Base-by-base conservation (phyloP, 2,797 vertebrate species). In the Picus viridis region DNA sequence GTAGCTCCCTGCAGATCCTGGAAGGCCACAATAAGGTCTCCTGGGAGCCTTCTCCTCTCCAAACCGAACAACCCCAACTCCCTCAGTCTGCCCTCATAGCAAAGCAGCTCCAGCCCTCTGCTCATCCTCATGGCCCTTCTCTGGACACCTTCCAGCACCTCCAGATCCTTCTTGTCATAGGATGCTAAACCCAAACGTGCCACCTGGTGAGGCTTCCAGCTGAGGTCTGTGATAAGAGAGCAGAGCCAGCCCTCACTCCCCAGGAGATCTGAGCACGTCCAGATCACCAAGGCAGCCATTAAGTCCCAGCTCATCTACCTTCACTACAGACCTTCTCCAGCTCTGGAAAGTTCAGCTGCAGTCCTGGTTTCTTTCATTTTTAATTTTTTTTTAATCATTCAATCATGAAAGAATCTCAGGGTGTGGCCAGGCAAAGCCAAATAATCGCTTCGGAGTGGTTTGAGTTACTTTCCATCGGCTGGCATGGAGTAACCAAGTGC, bases 381-480 rank as follows among this genome's bases (percentile, higher is more conserved):
- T 86, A 12, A 39, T 39, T 45, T 45, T 51, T 23, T 23, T 23
- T 23, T 7, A 10, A 59, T 89, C 43, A 43, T 83, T 75, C 78
- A 32, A 18, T 61, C 77, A 27, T 54, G 53, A 82, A 91, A 82
- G 64, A 81, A 94, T 82, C 71, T 84, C 56, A 85, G 27, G 83
- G 71, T 88, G 80, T 88, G 83, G 23, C 57, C 77, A 76, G 54
- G 36, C 17, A 88, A 78, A 93, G 86, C 71, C 68, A 81, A 58
- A 47, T 78, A 86, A 92, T 89, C 68, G 32, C 74, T 91, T 70
- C 7, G 64, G 70, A 72, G 63, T 59, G 67, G 62, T 75, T 89
- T 57, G 29, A 81, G 3, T 84, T 91, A 59, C 83, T 17, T 78
- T 94, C 91, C 74, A 83, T 63, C 63, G 63, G 13, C 70, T 72